Evolutionary conservation across 1,140 invertebrate species (phyloP).

Genomic region (Euura lappo): DNA sequence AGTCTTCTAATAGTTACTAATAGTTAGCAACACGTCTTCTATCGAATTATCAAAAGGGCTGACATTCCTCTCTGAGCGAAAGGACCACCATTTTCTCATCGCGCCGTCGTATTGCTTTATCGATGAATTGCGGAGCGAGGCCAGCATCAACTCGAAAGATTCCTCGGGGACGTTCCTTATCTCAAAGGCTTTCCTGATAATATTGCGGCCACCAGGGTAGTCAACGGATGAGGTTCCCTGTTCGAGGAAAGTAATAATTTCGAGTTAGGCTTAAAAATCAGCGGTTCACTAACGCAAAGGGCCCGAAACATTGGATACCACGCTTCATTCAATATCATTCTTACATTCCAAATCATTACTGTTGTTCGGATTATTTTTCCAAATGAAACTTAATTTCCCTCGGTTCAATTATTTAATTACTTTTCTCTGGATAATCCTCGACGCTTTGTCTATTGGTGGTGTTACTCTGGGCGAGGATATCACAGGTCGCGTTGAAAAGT

Average conservation of each 20-base stretch:
- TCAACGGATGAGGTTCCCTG: background rate
- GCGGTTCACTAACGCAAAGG: background rate
- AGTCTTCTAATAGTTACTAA: no score
- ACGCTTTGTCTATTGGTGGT: no score
- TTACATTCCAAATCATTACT: no score
- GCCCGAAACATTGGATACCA: background rate
- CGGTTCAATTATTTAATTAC: no score
- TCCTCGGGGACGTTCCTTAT: conserved; percentile 2
- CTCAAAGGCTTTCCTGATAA: conserved; percentile 14
- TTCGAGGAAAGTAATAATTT: conserved; percentile 12
- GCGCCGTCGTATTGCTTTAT: conserved; percentile 14
- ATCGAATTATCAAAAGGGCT: conserved; percentile 17
- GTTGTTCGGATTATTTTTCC: no score
- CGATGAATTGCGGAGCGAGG: conserved; percentile 14
- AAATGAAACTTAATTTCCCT: no score
- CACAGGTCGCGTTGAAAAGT: no score
- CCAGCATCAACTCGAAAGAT: conserved; percentile 8
- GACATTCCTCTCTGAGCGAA: conserved; percentile 4
- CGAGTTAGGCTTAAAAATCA: background rate
- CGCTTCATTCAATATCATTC: no score
- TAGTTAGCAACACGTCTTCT: conserved; percentile 16
- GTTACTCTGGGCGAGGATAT: no score
- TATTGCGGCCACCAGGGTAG: conserved; percentile 16
- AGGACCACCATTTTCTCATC: conserved; percentile 21
- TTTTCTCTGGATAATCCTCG: no score